These are phyloP conservation scores for Cercopithecus mitis DNA, from an alignment of 2,797 vertebrate genomes.

Conservation along the genomic window DNA sequence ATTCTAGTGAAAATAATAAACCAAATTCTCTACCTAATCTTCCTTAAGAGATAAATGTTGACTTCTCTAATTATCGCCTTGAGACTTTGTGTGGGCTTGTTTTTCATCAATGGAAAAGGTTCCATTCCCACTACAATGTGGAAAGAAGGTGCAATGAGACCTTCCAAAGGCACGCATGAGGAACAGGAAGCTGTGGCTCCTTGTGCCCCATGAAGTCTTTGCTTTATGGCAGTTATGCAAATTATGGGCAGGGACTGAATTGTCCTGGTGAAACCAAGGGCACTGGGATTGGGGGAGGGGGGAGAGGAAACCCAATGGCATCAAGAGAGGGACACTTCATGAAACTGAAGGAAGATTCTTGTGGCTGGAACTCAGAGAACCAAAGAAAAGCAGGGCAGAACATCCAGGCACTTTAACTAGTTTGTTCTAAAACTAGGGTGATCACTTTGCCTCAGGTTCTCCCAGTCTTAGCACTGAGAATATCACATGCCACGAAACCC, in stretches of 20 bases:
- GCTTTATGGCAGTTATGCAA: neutral
- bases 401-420: neutral
- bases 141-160: neutral
- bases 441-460: neutral
- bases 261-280: neutral
- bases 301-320: neutral
- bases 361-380: neutral
- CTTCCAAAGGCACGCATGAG: neutral
- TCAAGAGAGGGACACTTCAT: neutral
- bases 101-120: neutral
- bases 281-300: neutral
- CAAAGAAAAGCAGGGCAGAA: neutral
- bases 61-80: neutral
- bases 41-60: neutral
- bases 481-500: neutral
- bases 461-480: neutral
- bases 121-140: neutral
- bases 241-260: neutral
- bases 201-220: neutral
- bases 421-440: neutral
- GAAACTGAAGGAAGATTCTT: neutral
- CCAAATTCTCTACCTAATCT: neutral
- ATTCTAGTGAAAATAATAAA: conserved; percentile 1
- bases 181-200: too few species aligned
- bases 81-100: neutral